Percentiles rank a stretch among this genome's conserved stretches.
These are phyloP conservation scores for Bergia puertoricense DNA, from an alignment of 92 coral and sea anemone species.

Conservation along the genomic window DNA sequence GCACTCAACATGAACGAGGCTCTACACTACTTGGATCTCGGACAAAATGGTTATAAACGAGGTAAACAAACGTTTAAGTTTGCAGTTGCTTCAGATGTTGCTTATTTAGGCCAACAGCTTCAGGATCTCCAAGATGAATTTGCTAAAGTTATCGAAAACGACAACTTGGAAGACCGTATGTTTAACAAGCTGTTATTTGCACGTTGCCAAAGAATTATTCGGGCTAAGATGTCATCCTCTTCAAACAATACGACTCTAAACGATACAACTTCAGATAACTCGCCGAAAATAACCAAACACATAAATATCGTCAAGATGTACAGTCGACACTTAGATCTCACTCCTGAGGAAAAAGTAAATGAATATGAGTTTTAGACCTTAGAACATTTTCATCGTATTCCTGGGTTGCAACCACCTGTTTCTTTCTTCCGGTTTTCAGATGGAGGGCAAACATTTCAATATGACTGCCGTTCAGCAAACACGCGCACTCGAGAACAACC, in stretches of 20 bases:
- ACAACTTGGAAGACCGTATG: slow-evolving; percentile 14
- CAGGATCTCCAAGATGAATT: slow-evolving; percentile 22
- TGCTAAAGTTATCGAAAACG: slow-evolving; percentile 28
- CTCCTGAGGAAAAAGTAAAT: background rate
- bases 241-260: background rate
- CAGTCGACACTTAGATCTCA: slow-evolving; percentile 26
- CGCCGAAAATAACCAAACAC: background rate
- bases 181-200: slow-evolving; percentile 18
- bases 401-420: too few relatives aligned
- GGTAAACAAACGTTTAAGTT: background rate
- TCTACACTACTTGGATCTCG: slow-evolving; percentile 7
- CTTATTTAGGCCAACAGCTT: slow-evolving; percentile 20
- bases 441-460: too few relatives aligned
- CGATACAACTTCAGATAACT: background rate
- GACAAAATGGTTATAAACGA: background rate
- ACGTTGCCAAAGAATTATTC: slow-evolving; percentile 24
- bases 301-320: background rate
- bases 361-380: slow-evolving; percentile 16
- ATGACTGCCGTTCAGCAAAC: too few relatives aligned
- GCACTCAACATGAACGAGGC: slow-evolving; percentile 23
- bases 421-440: too few relatives aligned
- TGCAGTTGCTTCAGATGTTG: slow-evolving; percentile 15
- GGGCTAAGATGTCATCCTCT: background rate
- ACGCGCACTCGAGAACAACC: too few relatives aligned
- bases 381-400: background rate